A percentile compares a stretch with the other conserved stretches of the same genome.
Conservation (phyloP, 2,113 vertebrate genomes). For the Pagrus major region DNA sequence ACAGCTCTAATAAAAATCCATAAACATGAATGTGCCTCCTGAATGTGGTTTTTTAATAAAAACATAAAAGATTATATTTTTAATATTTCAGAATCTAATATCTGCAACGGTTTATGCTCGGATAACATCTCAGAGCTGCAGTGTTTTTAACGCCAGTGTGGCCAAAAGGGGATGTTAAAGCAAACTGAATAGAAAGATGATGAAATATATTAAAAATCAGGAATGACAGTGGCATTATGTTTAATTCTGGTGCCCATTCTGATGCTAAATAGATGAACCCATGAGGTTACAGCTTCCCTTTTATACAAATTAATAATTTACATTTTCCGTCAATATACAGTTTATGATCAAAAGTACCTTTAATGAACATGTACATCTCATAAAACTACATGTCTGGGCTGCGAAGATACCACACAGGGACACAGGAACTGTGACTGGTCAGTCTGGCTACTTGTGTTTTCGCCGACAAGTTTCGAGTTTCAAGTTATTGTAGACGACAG, state of each 20-base stretch:
- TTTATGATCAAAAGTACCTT: background rate
- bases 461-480: too few relatives aligned
- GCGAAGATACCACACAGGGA: background rate
- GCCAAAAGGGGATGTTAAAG: constrained; percentile 26
- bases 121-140: constrained; percentile 44
- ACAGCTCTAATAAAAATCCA: constrained; percentile 17
- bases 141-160: constrained; percentile 28
- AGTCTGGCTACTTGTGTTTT: too few relatives aligned
- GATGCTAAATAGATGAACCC: constrained; percentile 47
- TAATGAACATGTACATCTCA: background rate
- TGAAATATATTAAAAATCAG: constrained; percentile 43
- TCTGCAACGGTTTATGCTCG: constrained; percentile 52
- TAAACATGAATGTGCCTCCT: background rate
- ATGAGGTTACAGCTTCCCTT: constrained; percentile 15
- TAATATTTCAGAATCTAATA: constrained; percentile 48
- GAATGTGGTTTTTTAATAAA: constrained; percentile 19
- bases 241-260: constrained; percentile 41
- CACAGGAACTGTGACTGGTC: too few relatives aligned
- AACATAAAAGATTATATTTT: constrained; percentile 24
- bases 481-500: too few relatives aligned
- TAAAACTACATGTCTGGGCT: background rate
- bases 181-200: constrained; percentile 29
- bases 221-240: constrained; percentile 19
- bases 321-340: background rate
- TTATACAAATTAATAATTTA: constrained; percentile 8